phyloP scores from a whole-genome alignment of 2,888 invertebrate species.

The Molanna angustata region DNA sequence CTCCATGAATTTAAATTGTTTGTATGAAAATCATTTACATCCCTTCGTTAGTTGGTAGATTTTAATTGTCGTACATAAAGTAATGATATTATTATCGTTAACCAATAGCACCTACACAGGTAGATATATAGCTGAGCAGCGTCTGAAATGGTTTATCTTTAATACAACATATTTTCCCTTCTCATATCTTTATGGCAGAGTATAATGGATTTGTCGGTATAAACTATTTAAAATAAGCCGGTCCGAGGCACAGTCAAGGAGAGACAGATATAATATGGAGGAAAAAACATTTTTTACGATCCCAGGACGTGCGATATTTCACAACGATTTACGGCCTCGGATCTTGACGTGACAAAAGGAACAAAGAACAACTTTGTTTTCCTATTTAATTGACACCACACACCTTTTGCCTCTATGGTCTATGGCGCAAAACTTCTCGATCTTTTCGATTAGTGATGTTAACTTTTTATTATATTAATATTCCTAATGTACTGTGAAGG shows the following conservation, averaged over 20 bases:
- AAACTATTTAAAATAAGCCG: slow-evolving; percentile 1
- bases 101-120: too few species aligned
- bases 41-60: too few species aligned
- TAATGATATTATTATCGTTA: too few species aligned
- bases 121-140: too few species aligned
- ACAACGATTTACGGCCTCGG: slow-evolving; percentile 13
- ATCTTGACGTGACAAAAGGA: slow-evolving; percentile 13
- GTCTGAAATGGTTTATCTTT: too few species aligned
- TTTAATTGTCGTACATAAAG: too few species aligned
- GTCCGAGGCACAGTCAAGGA: background rate
- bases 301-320: slow-evolving; percentile 19
- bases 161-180: background rate
- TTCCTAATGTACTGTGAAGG: too few species aligned
- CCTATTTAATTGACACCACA: slow-evolving; percentile 11
- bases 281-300: slow-evolving; percentile 8
- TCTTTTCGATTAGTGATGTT: too few species aligned
- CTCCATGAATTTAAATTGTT: too few species aligned
- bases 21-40: too few species aligned
- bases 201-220: slow-evolving; percentile 4
- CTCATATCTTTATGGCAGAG: background rate
- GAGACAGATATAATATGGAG: background rate
- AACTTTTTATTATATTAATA: too few species aligned
- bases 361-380: slow-evolving; percentile 12
- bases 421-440: too few species aligned
- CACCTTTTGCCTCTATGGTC: background rate